Conservation (phyloP, 2,113 vertebrate genomes). For the Pleuronectes platessa region DNA sequence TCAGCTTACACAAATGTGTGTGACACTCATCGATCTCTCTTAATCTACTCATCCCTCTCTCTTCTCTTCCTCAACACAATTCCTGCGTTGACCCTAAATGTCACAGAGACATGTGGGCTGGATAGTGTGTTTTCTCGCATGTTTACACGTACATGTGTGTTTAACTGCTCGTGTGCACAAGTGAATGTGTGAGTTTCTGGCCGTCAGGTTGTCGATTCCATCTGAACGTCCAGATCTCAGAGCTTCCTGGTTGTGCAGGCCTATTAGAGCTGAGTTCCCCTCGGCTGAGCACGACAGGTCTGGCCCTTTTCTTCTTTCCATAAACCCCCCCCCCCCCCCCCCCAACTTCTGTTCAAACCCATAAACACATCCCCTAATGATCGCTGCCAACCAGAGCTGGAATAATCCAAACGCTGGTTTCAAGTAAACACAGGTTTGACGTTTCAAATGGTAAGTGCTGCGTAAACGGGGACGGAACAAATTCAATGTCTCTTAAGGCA, state of each 20-base stretch:
- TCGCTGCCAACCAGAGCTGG: conserved; percentile 37
- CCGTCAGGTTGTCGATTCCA: conserved; percentile 17
- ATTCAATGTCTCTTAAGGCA: neutral
- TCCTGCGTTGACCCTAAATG: conserved; percentile 20
- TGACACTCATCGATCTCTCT: conserved; percentile 20
- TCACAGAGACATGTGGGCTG: neutral
- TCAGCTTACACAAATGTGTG: neutral
- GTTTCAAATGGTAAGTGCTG: conserved; percentile 10
- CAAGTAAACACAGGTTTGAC: conserved; percentile 45
- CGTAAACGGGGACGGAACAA: conserved; percentile 8
- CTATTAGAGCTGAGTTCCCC: conserved; percentile 24
- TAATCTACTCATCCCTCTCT: neutral
- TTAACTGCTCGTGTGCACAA: neutral
- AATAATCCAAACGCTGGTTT: conserved; percentile 43
- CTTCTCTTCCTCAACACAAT: neutral
- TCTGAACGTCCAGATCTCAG: conserved; percentile 17
- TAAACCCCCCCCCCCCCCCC: neutral
- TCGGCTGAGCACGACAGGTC: conserved; percentile 17
- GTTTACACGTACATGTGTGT: neutral
- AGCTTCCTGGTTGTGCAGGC: conserved; percentile 5
- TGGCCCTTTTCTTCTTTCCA: conserved; percentile 47
- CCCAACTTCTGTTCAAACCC: conserved; percentile 29
- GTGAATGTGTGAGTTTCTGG: conserved; percentile 15
- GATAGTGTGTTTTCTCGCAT: neutral
- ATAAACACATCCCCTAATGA: conserved; percentile 43